These are phyloP conservation scores for Drosophila bocqueti DNA, from an alignment of 1,140 invertebrate species.

Conservation along the genomic window DNA sequence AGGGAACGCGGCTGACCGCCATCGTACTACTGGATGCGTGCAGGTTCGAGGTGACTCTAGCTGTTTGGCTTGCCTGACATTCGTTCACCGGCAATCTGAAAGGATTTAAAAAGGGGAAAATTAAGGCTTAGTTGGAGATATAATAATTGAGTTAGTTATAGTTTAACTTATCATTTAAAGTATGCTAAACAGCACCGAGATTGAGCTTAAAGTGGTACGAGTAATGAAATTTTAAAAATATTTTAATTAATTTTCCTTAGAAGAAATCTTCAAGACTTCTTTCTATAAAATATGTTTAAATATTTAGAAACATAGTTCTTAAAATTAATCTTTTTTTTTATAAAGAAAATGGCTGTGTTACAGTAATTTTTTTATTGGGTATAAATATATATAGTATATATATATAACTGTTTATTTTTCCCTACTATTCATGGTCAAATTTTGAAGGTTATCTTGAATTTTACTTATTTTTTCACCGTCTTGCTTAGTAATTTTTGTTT, in stretches of 20 bases:
- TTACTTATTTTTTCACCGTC: background rate
- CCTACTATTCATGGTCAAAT: background rate
- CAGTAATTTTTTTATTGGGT: too few relatives aligned
- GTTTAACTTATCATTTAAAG: background rate
- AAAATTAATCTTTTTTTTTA: background rate
- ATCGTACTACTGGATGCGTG: conserved; percentile 91
- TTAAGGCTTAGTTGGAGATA: conserved; percentile 32
- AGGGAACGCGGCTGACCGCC: conserved; percentile 96
- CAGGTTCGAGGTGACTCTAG: conserved; percentile 92
- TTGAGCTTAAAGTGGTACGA: too few relatives aligned
- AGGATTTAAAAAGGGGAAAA: conserved; percentile 41
- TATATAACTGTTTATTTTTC: background rate
- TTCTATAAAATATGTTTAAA: background rate
- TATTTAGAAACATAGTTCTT: too few relatives aligned
- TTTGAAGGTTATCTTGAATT: conserved; percentile 5
- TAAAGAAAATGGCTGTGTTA: background rate
- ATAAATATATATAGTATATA: too few relatives aligned
- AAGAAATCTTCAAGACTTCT: background rate
- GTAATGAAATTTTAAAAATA: too few relatives aligned
- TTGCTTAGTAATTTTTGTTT: too few relatives aligned
- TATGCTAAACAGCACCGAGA: rapidly evolving
- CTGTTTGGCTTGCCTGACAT: conserved; percentile 92
- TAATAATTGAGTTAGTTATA: background rate
- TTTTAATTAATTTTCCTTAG: too few relatives aligned
- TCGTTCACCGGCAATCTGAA: conserved; percentile 93